These are phyloP conservation scores for Gasteruption jaculator DNA, from an alignment of 2,888 invertebrate genomes.

Conservation along the genomic window DNA sequence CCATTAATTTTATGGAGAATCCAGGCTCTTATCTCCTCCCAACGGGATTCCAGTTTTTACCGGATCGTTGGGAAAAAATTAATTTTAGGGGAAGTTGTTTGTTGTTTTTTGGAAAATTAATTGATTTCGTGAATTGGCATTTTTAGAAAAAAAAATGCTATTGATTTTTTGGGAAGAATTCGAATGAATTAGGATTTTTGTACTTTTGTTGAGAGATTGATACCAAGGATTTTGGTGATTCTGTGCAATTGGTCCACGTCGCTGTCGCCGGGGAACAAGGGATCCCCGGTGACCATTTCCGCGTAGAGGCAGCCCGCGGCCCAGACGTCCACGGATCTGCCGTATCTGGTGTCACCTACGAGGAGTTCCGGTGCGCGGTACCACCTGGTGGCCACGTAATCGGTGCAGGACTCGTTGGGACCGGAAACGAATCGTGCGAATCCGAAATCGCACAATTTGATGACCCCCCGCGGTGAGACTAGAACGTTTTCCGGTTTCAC, in stretches of 20 bases:
- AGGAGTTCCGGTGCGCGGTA: slow-evolving; percentile 84
- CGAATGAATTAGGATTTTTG: background rate
- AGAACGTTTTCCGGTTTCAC: slow-evolving; percentile 87
- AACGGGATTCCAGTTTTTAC: too few relatives aligned
- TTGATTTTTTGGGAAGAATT: too few relatives aligned
- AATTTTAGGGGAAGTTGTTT: too few relatives aligned
- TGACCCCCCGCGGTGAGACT: slow-evolving; percentile 73
- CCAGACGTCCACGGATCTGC: slow-evolving; percentile 80
- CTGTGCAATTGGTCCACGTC: slow-evolving; percentile 84
- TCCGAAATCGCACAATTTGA: slow-evolving; percentile 89
- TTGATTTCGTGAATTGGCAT: too few relatives aligned
- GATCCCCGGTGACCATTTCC: slow-evolving; percentile 83
- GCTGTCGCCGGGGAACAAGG: slow-evolving; percentile 83
- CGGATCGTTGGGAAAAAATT: too few relatives aligned
- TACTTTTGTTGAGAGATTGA: slow-evolving; percentile 17
- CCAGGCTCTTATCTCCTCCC: too few relatives aligned
- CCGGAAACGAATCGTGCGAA: slow-evolving; percentile 73
- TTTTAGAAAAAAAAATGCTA: too few relatives aligned
- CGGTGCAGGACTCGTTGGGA: slow-evolving; percentile 77
- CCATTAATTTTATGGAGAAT: too few relatives aligned
- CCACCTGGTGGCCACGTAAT: slow-evolving; percentile 88
- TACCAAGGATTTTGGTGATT: slow-evolving; percentile 75
- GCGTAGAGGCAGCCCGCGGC: slow-evolving; percentile 79
- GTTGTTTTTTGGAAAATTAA: too few relatives aligned
- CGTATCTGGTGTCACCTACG: slow-evolving; percentile 73